Evolutionary conservation across 1,140 invertebrate genomes (phyloP).

Genomic region (Hypsibius dujardini): DNA sequence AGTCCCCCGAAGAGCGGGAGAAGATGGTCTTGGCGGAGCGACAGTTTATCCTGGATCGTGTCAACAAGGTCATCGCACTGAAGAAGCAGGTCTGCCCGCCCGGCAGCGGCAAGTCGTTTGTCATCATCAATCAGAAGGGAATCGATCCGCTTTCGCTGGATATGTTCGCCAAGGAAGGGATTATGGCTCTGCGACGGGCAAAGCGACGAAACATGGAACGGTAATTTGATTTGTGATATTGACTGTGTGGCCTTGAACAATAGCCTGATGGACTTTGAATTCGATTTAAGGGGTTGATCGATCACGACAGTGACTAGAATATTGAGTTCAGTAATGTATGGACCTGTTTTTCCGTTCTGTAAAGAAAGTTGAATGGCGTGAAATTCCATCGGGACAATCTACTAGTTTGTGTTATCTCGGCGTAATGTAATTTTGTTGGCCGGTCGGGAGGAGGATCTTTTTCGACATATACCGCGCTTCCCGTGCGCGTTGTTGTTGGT

Average conservation of each 20-base stretch:
- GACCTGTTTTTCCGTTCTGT: too few species aligned
- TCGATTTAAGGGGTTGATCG: too few species aligned
- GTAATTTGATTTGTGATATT: slow-evolving; percentile 24
- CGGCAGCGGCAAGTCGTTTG: slow-evolving; percentile 68
- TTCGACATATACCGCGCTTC: too few species aligned
- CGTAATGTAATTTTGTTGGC: too few species aligned
- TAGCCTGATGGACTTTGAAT: too few species aligned
- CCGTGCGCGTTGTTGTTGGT: neutral
- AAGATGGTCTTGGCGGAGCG: slow-evolving; percentile 83
- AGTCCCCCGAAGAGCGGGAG: slow-evolving; percentile 85
- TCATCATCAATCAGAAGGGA: slow-evolving; percentile 96
- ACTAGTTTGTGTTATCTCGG: too few species aligned
- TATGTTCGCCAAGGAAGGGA: slow-evolving; percentile 81
- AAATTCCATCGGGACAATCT: too few species aligned
- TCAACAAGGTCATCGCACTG: slow-evolving; percentile 82
- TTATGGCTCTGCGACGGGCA: slow-evolving; percentile 77
- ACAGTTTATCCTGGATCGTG: slow-evolving; percentile 85
- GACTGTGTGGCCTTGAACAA: too few species aligned
- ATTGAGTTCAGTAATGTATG: too few species aligned
- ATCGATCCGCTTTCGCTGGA: slow-evolving; percentile 95
- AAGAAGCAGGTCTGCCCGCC: slow-evolving; percentile 76
- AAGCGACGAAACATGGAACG: slow-evolving; percentile 97
- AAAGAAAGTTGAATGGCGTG: too few species aligned
- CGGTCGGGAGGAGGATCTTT: too few species aligned
- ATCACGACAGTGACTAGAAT: too few species aligned